Evolutionary conservation across 2,888 invertebrate genomes (phyloP), one percentile per base, ranked within the genome.

Genomic region (Neuroscelio doddi): DNA sequence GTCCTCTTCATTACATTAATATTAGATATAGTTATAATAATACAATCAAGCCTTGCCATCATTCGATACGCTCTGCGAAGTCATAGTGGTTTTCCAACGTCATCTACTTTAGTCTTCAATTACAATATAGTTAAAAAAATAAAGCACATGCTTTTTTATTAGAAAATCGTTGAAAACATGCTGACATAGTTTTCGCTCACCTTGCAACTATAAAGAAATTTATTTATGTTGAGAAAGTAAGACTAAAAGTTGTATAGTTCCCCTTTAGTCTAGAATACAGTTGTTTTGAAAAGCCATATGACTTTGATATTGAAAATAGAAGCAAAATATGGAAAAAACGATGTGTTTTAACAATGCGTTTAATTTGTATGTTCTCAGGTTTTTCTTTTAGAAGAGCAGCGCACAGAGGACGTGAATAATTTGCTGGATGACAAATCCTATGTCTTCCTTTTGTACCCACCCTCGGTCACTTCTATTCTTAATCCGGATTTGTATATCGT

Each of bases 391-490:
- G 89, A 90, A 77, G 87, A 87, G 69, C 90, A 90, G 75, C 83
- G 86, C 15, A 70, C 76, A 34, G 85, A 85, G 45, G 81, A 84
- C 17, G 58, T 70, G 2, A 64, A 57, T 38, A 69, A 66, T 49
- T 39, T 66, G 29, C 8, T 46, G 1, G 95, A 95, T 76, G 94
- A 95, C 77, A 89, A 95, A 76, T 95, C 95, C 70, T 96, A 94
- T 80, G 92, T 96, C 52, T 95, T 96, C 79, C 87, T 96, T 9
- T 86, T 96, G 49, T 95, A 95, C 85, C 92, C 93, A 0, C 88
- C 92, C 62, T 92, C 93, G 76, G 89, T 91, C 62, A 87, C 89
- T 4, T 89, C 91, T 63, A 89, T 90, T 41, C 86, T 91, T 9
- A 93, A 93, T 80, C 89, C 92, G 30, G 93, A 93, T 72, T 86